Base-by-base conservation (phyloP, 1,140 invertebrate genomes). In the Rhagoletis zephyria region DNA sequence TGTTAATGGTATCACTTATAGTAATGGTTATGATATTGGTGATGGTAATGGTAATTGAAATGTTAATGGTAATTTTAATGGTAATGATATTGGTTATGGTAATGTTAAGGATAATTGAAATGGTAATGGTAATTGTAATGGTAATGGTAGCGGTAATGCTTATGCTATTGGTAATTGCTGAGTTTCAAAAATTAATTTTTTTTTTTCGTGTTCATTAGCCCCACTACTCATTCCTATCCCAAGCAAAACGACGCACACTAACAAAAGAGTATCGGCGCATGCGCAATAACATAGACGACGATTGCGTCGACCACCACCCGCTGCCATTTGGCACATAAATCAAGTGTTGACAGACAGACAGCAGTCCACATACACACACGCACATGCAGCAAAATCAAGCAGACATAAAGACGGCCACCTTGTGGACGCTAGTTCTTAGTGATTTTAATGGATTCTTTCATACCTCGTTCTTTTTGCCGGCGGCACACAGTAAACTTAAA, bases 281-380 rank as follows among this genome's bases (percentile, higher is more conserved):
- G 74, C 74, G 74, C 74, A 56, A 81, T 48, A 81, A 12, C 48
- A 10, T 81, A 42, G 4, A 81, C 70, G 74, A 19, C 45, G 4
- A 30, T 30, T 30, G 30, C 30, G 30, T 30, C 64, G 48, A n/a
- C n/a, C 74, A 19, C 74, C 74, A 48, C 74, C 74, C 74, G 74
- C 74, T 81, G 74, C 74, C 74, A 81, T 81, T 81, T 81, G 74
- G 74, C 74, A 81, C 74, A 81, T 81, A 81, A 81, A 81, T 81
- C 74, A 81, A 81, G 74, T 81, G 74, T 59, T 81, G 74, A 81
- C 74, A 81, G 74, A 56, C 51, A 59, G 74, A 81, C 74, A 81
- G 74, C 74, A 5, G 74, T 19, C 12, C 14, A 77, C n/a, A 51
- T 5, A 48, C 14, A 77, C 2, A 56, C 45, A 77, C 48, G 3